Evolutionary conservation across 2,888 invertebrate genomes (phyloP).

Genomic region (Latheticus oryzae): DNA sequence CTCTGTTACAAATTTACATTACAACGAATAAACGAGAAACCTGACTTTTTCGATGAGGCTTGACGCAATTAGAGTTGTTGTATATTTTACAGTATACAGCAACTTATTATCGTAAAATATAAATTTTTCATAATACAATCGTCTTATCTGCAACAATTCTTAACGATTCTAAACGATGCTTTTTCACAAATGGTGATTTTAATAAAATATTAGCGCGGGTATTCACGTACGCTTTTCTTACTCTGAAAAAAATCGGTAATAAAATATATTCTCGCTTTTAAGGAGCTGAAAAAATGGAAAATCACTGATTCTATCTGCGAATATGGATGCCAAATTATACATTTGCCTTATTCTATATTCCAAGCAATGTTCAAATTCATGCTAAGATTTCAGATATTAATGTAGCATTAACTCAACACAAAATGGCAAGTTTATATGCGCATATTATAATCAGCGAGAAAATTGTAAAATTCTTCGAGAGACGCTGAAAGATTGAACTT

Average conservation of each 20-base stretch:
- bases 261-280: slow-evolving; percentile 22
- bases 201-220: slow-evolving; percentile 24
- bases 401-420: no score
- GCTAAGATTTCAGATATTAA: no score
- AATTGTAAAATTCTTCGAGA: no score
- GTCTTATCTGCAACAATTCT: slow-evolving; percentile 16
- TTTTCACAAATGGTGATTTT: slow-evolving; percentile 12
- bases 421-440: no score
- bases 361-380: no score
- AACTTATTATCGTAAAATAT: slow-evolving; percentile 11
- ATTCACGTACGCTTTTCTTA: slow-evolving; percentile 17
- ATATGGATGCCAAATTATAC: neutral
- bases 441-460: no score
- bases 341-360: neutral
- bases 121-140: slow-evolving; percentile 12
- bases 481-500: no score
- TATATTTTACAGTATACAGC: slow-evolving; percentile 9
- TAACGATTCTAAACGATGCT: neutral
- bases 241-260: slow-evolving; percentile 23
- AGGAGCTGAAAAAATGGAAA: slow-evolving; percentile 10
- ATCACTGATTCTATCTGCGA: slow-evolving; percentile 13
- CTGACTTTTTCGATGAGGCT: slow-evolving; percentile 29
- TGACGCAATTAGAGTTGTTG: slow-evolving; percentile 8
- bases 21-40: slow-evolving; percentile 24
- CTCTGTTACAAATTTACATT: slow-evolving; percentile 34